Conservation (phyloP, 2,888 invertebrate genomes). For the Formica aserva region DNA sequence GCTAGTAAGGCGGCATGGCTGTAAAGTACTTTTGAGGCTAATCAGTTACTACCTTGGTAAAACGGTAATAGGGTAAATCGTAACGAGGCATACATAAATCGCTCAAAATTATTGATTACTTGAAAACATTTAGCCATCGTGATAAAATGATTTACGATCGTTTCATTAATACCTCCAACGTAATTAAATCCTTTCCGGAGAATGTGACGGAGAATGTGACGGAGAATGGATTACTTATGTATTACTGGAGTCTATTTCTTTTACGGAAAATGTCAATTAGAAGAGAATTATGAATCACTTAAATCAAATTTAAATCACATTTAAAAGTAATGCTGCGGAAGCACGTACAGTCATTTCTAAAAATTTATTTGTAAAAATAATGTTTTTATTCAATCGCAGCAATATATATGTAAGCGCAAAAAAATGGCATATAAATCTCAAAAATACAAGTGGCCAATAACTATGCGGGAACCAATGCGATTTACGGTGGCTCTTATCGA, state of each 20-base stretch:
- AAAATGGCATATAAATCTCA: slow-evolving; percentile 20
- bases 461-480: slow-evolving; percentile 34
- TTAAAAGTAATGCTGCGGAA: neutral
- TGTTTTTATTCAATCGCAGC: neutral
- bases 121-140: neutral
- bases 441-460: slow-evolving; percentile 35
- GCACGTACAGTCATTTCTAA: neutral
- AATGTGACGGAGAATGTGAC: too few relatives aligned
- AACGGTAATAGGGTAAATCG: slow-evolving; percentile 43
- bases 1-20: slow-evolving; percentile 18
- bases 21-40: slow-evolving; percentile 48
- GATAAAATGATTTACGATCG: neutral
- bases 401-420: neutral
- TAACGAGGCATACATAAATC: slow-evolving; percentile 24
- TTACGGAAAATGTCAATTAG: neutral
- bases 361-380: neutral
- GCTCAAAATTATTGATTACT: slow-evolving; percentile 23
- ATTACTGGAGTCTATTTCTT: neutral
- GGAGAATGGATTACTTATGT: neutral
- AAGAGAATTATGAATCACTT: neutral
- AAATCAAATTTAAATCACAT: slow-evolving; percentile 1
- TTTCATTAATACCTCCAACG: neutral
- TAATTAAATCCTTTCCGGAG: neutral
- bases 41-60: slow-evolving; percentile 31
- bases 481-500: slow-evolving; percentile 31